Conservation (phyloP, 2,113 vertebrate genomes). For the Chunga burmeisteri region DNA sequence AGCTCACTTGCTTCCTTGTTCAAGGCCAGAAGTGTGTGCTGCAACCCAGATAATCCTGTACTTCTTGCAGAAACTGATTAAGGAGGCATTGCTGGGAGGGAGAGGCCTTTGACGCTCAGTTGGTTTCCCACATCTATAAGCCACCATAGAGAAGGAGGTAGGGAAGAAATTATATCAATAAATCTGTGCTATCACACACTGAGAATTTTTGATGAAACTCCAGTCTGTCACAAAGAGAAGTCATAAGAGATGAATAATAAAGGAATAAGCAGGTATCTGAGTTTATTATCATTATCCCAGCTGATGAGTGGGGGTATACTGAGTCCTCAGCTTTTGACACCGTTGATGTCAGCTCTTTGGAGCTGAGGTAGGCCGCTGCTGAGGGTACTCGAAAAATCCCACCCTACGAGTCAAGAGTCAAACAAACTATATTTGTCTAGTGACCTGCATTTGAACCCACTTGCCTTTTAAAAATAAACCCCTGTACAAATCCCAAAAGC, state of each 20-base stretch:
- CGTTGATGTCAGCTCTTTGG: not conserved
- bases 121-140: not conserved
- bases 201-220: not conserved
- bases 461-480: conserved; percentile 65
- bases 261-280: not conserved
- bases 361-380: not conserved
- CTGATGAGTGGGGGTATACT: not conserved
- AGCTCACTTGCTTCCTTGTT: not conserved
- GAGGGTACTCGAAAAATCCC: conserved; percentile 22
- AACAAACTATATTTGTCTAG: conserved; percentile 54
- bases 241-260: not conserved
- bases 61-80: not conserved
- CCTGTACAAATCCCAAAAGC: conserved; percentile 43
- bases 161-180: not conserved
- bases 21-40: not conserved
- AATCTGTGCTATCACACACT: not conserved
- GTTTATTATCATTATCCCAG: not conserved
- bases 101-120: not conserved
- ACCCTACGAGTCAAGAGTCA: conserved; percentile 34
- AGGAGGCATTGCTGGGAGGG: not conserved
- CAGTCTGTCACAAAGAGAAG: not conserved
- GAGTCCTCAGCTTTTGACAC: not conserved
- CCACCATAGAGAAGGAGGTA: not conserved
- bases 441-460: conserved; percentile 53
- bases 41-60: not conserved